Percentiles rank a stretch among this genome's conserved stretches.
Evolutionary conservation across 2,888 invertebrate genomes (phyloP).

Genomic region (Drosophila mimica): DNA sequence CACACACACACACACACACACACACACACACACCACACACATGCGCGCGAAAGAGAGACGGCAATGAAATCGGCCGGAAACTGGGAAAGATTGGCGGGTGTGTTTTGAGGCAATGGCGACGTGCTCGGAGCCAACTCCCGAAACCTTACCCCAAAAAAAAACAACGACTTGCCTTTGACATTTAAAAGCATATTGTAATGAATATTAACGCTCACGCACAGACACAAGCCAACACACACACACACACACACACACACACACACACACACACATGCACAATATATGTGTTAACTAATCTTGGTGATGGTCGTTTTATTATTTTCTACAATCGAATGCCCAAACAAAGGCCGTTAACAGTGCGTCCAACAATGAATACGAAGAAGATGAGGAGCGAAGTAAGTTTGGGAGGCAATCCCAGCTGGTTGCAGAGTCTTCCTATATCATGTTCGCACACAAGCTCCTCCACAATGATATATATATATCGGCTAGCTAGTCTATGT

Average conservation of each 20-base stretch:
- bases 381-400: neutral
- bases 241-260: neutral
- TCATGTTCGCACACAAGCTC: neutral
- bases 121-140: neutral
- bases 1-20: constrained; percentile 11
- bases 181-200: constrained; percentile 65
- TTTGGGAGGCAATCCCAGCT: constrained; percentile 2
- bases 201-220: constrained; percentile 55
- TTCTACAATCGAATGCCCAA: constrained; percentile 9
- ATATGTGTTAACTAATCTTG: neutral
- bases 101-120: constrained; percentile 16
- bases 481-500: neutral
- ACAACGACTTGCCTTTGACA: constrained; percentile 55
- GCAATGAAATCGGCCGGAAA: constrained; percentile 51
- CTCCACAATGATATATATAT: neutral
- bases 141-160: neutral
- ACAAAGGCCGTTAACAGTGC: constrained; percentile 19
- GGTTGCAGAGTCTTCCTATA: neutral
- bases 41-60: neutral
- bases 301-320: neutral
- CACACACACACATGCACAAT: neutral
- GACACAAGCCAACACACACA: constrained; percentile 7
- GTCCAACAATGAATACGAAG: constrained; percentile 1
- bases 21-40: constrained; percentile 9
- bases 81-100: constrained; percentile 15